Conservation (phyloP, 1,140 invertebrate species). For the Drosophila virilis region DNA sequence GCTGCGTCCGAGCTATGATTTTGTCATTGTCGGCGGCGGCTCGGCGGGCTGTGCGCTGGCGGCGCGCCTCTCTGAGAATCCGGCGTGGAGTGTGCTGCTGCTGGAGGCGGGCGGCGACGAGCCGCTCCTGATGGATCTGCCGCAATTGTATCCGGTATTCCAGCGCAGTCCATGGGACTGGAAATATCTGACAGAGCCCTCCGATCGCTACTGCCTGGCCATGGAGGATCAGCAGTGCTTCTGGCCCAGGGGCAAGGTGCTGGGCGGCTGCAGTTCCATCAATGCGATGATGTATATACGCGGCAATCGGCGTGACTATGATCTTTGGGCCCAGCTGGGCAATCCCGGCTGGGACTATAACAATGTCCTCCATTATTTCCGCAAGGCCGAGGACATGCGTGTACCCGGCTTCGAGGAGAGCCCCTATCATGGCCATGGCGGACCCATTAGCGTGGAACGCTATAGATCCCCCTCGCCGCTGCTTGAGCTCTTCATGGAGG, state of each 20-base stretch:
- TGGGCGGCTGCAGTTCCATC: conserved; percentile 93
- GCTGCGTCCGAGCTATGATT: conserved; percentile 88
- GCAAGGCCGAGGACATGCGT: conserved; percentile 89
- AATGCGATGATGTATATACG: conserved; percentile 96
- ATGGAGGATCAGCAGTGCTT: conserved; percentile 87
- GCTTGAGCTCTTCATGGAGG: conserved; percentile 87
- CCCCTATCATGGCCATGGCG: conserved; percentile 88
- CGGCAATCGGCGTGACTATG: conserved; percentile 93
- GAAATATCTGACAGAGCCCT: conserved; percentile 91
- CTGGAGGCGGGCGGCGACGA: conserved; percentile 94
- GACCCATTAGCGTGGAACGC: conserved; percentile 88
- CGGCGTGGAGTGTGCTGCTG: conserved; percentile 89
- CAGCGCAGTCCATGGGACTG: conserved; percentile 91
- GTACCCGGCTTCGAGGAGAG: conserved; percentile 85
- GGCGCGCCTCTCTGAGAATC: conserved; percentile 89
- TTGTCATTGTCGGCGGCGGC: conserved; percentile 92
- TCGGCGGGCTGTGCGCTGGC: conserved; percentile 93
- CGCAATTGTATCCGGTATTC: conserved; percentile 89
- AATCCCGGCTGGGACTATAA: conserved; percentile 91
- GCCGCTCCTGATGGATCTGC: conserved; percentile 89
- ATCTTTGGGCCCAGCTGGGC: conserved; percentile 90
- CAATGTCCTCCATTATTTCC: conserved; percentile 93
- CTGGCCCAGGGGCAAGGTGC: conserved; percentile 91
- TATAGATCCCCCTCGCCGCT: conserved; percentile 88
- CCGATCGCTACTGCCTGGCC: conserved; percentile 87